Conservation (phyloP, 2,113 vertebrate species). For the Chloroceryle aenea region DNA sequence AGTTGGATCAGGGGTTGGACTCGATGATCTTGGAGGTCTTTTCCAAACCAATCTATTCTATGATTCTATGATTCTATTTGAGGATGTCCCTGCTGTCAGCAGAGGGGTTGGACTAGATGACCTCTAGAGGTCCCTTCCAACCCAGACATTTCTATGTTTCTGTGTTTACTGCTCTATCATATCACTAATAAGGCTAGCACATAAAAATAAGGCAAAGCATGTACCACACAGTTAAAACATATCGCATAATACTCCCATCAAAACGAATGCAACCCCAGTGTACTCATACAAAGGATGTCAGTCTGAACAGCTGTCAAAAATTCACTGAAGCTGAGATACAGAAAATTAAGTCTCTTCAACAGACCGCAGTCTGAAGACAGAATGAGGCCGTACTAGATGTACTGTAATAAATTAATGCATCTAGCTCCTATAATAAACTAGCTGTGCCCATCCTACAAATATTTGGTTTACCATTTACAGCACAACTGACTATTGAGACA, state of each 20-base stretch:
- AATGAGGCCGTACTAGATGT: neutral
- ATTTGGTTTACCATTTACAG: neutral
- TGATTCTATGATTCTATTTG: too few species aligned
- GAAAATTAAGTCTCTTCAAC: neutral
- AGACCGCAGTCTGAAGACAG: neutral
- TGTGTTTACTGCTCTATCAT: neutral
- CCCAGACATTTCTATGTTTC: too few species aligned
- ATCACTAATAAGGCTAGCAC: neutral
- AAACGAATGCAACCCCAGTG: neutral
- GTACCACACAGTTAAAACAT: neutral
- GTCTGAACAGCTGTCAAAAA: neutral
- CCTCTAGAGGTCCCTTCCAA: too few species aligned
- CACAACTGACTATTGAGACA: neutral
- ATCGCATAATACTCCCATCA: neutral
- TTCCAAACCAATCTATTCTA: too few species aligned
- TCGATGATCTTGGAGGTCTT: too few species aligned
- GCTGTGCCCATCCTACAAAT: neutral
- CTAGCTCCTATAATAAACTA: neutral
- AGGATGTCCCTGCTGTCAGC: too few species aligned
- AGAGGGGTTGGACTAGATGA: too few species aligned
- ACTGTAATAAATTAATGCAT: neutral
- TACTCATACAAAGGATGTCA: neutral
- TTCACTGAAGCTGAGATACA: neutral
- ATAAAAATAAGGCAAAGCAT: neutral
- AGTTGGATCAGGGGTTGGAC: too few species aligned